Base-by-base conservation (phyloP, 2,888 invertebrate species). In the Subacronicta megacephala region DNA sequence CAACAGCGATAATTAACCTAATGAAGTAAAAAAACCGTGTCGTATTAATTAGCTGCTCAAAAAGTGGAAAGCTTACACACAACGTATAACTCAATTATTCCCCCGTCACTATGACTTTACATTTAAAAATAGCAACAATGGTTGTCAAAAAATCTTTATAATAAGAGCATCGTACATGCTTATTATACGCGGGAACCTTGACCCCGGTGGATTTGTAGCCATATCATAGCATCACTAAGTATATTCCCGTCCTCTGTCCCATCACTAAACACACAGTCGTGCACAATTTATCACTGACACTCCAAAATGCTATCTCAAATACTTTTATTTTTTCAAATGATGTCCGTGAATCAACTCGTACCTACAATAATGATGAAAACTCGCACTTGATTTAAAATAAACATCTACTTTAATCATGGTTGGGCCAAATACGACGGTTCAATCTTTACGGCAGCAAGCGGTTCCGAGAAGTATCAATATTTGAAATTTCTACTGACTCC, bases 391-490 rank as follows among this genome's bases (percentile, higher is more conserved):
- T 31, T n/a, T 20, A 41, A 65, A 72, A 70, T 67, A 67, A 59
- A 62, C 68, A 62, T 54, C 37, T 45, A 45, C 38, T 66, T 47
- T 55, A 55, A 66, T 62, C 45, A 58, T 52, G 47, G 57, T 40
- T 54, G 46, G n/a, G 50, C 9, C 23, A 13, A 43, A 50, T 41
- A 40, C 15, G 55, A 44, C 33, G 9, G 43, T 38, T 1, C 42
- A 29, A 45, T 18, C 4, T n/a, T n/a, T 29, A 33, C 18, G 23
- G 42, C 16, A 58, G 18, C 35, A 33, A 36, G 26, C 43, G 1
- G 16, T 20, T 23, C 29, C 12, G 13, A 36, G 44, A 40, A 26
- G 42, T 3, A 45, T 31, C n/a, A n/a, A n/a, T 26, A 4, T 9
- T 42, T 29, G 2, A 26, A 26, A 20, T 3, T 31, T 38, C 6